Base-by-base conservation (phyloP, 2,888 invertebrate genomes). In the Synanthedon tipuliformis region DNA sequence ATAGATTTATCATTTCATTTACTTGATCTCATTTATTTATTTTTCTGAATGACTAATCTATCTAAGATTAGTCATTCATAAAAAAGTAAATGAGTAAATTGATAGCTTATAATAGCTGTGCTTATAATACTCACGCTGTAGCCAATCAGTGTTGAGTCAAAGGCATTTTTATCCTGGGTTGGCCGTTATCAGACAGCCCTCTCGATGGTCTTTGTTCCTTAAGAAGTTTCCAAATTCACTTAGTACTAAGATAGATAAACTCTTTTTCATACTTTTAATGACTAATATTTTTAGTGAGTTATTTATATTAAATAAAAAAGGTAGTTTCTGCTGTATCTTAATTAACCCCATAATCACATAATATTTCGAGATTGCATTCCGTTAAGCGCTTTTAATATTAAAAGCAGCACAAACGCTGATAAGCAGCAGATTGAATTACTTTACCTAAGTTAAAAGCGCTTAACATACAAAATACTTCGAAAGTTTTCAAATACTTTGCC, bases 91-190 rank as follows among this genome's bases (percentile, higher is more conserved):
- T n/a, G n/a, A n/a, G n/a, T n/a, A n/a, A n/a, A n/a, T n/a, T n/a
- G n/a, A n/a, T n/a, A n/a, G n/a, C n/a, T 40, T 49, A 58, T 54
- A 51, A 56, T 52, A 52, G 57, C 57, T 57, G n/a, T n/a, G n/a
- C n/a, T n/a, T n/a, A n/a, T n/a, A n/a, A n/a, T 34, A 60, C 57
- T 50, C 58, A 54, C 50, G 16, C 16, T 16, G 16, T 1, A 2
- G 16, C 16, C 16, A 16, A 16, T 3, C 16, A 16, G 16, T 16
- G 57, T 61, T 53, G 59, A 59, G 53, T 53, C 57, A 40, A 52
- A 58, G 52, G 59, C 57, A 16, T 59, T 56, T 41, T 59, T 56
- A 53, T 55, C 57, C 54, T n/a, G n/a, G n/a, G n/a, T n/a, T n/a
- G n/a, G 57, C 52, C 53, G 53, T 51, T 54, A 52, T 52, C 53